Percentiles rank a stretch among this genome's conserved stretches.
These are phyloP conservation scores for Epizoanthus rinbou DNA, from an alignment of 92 coral and sea anemone species.

Conservation along the genomic window DNA sequence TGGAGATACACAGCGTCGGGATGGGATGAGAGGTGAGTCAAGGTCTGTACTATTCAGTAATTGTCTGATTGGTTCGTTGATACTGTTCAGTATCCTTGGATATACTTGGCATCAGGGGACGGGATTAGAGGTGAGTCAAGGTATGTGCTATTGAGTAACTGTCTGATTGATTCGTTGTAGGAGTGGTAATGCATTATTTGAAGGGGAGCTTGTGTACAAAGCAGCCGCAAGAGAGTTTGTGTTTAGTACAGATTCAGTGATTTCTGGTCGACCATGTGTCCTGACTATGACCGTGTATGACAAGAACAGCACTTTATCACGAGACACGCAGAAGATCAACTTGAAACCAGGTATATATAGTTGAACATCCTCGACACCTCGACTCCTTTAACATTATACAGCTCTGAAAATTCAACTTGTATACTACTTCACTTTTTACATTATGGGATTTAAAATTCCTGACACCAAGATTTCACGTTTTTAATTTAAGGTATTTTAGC, in stretches of 20 bases:
- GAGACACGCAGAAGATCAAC: slow-evolving; percentile 67
- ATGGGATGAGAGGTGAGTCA: no score
- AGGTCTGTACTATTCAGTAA: neutral
- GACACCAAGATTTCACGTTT: no score
- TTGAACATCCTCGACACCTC: no score
- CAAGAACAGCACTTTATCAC: slow-evolving; percentile 61
- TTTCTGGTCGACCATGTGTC: slow-evolving; percentile 73
- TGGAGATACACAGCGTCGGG: no score
- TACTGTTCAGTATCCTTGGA: no score
- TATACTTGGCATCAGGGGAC: no score
- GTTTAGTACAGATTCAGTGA: slow-evolving; percentile 70
- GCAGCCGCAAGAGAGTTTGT: slow-evolving; percentile 62
- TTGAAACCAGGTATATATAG: slow-evolving; percentile 66
- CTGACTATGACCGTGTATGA: slow-evolving; percentile 75
- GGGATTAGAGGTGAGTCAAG: no score
- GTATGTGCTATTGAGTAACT: neutral
- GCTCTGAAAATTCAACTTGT: no score
- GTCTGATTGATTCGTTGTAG: neutral
- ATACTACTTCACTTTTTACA: no score
- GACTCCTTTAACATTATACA: no score
- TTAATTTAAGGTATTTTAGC: no score
- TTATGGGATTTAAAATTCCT: no score
- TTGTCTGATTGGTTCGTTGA: neutral
- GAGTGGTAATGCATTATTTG: slow-evolving; percentile 39
- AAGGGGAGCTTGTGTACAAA: slow-evolving; percentile 61